Evolutionary conservation across 2,113 vertebrate genomes (phyloP), one percentile per base, ranked within the genome.

Genomic region (Pongo pygmaeus): DNA sequence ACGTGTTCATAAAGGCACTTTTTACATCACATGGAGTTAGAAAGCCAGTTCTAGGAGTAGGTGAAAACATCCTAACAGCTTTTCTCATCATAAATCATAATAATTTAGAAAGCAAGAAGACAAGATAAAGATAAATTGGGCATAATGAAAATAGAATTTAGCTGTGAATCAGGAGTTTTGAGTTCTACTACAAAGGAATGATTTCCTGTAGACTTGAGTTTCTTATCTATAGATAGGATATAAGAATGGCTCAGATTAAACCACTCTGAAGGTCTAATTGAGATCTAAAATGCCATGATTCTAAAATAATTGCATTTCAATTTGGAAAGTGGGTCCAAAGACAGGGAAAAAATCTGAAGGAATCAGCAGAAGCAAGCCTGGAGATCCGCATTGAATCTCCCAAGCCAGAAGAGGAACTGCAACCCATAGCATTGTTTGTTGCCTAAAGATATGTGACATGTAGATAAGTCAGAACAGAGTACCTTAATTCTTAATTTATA

Each of bases 401-500:
- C 2, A 40, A 22, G 40, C 35, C 20, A 81, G 50, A 89, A 77
- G 13, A 16, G 32, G 40, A 43, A 4, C 22, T 77, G 5, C 8
- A 74, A 52, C 16, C 32, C 6, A 6, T 0, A 69, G 52, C 13
- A 50, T 18, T 80, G 32, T 32, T 70, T 59, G 64, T 61, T 84
- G 52, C 46, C 55, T 84, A 9, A 70, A 92, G 20, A 25, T 40
- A 69, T 43, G 13, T 78, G 84, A 79, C 2, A 4, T 6, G 10
- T 48, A 2, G n/a, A 89, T 43, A 48, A 57, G 78, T 89, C 55
- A 55, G 55, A 80, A 78, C 3, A 78, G 38, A 50, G 30, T 96
- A 32, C 78, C 92, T 90, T 78, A 55, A 40, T 83, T 92, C 91
- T 97, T 92, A 5, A 35, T 85, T 4, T 95, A 77, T 81, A 18